Conservation (phyloP, 2,888 invertebrate species). For the Drosophila multiciliata region DNA sequence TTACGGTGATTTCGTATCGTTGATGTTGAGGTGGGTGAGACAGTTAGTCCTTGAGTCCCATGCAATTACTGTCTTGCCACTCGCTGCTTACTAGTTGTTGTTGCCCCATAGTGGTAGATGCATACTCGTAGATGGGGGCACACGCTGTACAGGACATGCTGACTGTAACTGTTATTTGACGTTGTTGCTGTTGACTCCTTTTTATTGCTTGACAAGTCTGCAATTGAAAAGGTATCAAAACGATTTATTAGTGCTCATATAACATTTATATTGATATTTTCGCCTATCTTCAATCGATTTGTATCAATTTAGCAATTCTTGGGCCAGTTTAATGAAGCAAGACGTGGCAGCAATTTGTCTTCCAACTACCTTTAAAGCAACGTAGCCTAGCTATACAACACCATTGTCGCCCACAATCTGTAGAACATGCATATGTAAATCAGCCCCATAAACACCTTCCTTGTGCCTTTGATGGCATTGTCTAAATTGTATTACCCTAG, state of each 20-base stretch:
- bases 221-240: constrained; percentile 70
- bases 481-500: constrained; percentile 61
- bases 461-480: constrained; percentile 60
- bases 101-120: constrained; percentile 20
- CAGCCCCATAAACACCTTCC: constrained; percentile 72
- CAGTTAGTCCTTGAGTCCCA: constrained; percentile 41
- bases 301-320: constrained; percentile 71
- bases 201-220: constrained; percentile 54
- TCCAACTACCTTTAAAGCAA: constrained; percentile 11
- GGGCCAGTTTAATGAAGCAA: constrained; percentile 67
- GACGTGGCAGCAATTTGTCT: constrained; percentile 60
- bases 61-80: constrained; percentile 59
- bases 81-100: constrained; percentile 43
- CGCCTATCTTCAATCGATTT: constrained; percentile 52
- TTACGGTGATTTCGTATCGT: constrained; percentile 17
- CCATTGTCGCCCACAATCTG: constrained; percentile 38
- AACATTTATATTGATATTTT: constrained; percentile 35
- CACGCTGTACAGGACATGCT: constrained; percentile 41
- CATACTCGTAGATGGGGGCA: constrained; percentile 34
- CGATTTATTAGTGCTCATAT: constrained; percentile 61
- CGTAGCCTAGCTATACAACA: background rate
- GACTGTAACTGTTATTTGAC: constrained; percentile 44
- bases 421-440: constrained; percentile 65
- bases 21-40: constrained; percentile 11
- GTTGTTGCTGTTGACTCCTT: constrained; percentile 27